A percentile compares a stretch with the other conserved stretches of the same genome.
Conservation (phyloP, 2,797 vertebrate species). For the Philypnodon macrostomus region DNA sequence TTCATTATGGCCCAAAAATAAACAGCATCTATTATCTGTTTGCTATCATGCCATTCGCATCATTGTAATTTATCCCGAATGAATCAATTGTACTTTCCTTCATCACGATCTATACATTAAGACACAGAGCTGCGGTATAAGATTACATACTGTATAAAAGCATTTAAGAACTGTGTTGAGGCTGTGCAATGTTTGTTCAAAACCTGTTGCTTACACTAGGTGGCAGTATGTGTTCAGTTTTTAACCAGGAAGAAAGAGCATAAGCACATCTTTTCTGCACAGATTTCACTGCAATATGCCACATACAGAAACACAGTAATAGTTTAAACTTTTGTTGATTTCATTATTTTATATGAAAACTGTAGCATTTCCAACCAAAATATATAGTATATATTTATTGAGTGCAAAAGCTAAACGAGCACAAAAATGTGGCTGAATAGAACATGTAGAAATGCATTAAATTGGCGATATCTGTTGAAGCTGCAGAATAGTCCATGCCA, state of each 20-base stretch:
- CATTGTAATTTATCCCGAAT: not conserved
- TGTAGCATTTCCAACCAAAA: not conserved
- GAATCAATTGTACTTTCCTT: no score
- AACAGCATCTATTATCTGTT: conserved; percentile 1
- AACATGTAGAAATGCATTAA: not conserved
- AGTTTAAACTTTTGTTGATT: no score
- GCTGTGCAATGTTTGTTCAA: no score
- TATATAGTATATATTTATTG: no score
- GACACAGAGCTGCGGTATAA: not conserved
- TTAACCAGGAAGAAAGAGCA: conserved; percentile 1
- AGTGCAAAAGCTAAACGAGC: not conserved
- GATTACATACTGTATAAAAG: not conserved
- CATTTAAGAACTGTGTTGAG: no score
- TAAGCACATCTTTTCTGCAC: conserved; percentile 5
- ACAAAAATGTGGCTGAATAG: not conserved
- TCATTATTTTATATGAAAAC: not conserved
- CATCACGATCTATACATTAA: not conserved
- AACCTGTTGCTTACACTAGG: conserved; percentile 61
- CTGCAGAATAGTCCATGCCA: no score
- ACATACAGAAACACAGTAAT: not conserved
- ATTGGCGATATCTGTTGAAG: not conserved
- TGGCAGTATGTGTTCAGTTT: conserved; percentile 63
- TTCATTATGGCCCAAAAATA: conserved; percentile 23
- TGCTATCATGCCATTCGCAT: conserved; percentile 6
- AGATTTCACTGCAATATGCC: not conserved